Percentiles rank a stretch among this genome's conserved stretches.
These are phyloP conservation scores for Bradysia coprophila DNA, from an alignment of 1,140 invertebrate species.

Conservation along the genomic window DNA sequence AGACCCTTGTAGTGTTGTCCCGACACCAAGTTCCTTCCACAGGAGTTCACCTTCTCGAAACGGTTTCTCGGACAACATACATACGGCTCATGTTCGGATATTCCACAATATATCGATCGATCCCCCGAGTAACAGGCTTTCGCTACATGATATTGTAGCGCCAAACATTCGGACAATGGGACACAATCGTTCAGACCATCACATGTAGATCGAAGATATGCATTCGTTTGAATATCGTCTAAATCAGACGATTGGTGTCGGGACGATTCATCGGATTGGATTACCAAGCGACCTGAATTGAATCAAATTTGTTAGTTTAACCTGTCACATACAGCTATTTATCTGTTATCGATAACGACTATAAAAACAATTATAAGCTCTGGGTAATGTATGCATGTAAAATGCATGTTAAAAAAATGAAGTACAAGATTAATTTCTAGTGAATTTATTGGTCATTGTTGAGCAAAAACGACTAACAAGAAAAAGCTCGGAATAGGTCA, in stretches of 20 bases:
- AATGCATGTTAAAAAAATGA: no score
- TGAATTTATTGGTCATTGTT: no score
- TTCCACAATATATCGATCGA: constrained; percentile 20
- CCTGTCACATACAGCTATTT: no score
- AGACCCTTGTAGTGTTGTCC: constrained; percentile 40
- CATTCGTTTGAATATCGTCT: background rate
- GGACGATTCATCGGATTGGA: background rate
- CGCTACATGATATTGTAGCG: constrained; percentile 19
- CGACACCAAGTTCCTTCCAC: constrained; percentile 38
- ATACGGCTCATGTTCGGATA: constrained; percentile 18
- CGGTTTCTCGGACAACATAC: constrained; percentile 22
- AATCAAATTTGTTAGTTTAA: no score
- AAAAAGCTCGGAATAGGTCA: no score
- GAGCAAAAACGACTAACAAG: no score
- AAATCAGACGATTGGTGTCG: background rate
- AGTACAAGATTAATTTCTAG: no score
- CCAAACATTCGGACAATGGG: constrained; percentile 18
- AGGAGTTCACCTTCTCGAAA: constrained; percentile 24
- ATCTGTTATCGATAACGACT: no score
- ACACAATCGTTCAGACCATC: constrained; percentile 19
- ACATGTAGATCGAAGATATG: constrained; percentile 7
- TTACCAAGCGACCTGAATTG: background rate
- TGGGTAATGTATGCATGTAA: no score
- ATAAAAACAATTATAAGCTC: no score
- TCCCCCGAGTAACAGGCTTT: constrained; percentile 21